Evolutionary conservation across 2,888 invertebrate genomes (phyloP).

Genomic region (Furcula furcula): DNA sequence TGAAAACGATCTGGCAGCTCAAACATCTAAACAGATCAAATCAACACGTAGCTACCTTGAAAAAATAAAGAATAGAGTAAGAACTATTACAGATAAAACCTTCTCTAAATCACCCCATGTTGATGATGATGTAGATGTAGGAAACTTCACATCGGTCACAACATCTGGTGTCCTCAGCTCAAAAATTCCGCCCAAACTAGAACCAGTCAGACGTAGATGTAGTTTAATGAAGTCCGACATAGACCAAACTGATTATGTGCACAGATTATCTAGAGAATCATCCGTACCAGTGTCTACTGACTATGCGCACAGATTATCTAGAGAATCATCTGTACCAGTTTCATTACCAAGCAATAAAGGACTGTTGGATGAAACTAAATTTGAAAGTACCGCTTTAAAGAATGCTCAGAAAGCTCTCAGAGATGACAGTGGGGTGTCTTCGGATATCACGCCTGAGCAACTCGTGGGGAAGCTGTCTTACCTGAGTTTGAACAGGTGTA

Average conservation of each 20-base stretch:
- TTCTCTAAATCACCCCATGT: slow-evolving; percentile 77
- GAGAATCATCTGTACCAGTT: slow-evolving; percentile 72
- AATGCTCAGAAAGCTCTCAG: slow-evolving; percentile 61
- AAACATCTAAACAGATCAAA: slow-evolving; percentile 74
- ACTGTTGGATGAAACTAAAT: slow-evolving; percentile 51
- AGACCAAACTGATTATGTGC: slow-evolving; percentile 83
- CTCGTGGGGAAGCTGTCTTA: slow-evolving; percentile 69
- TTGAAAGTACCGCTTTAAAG: slow-evolving; percentile 66
- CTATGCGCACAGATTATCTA: slow-evolving; percentile 72
- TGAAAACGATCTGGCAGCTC: slow-evolving; percentile 68
- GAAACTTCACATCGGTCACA: slow-evolving; percentile 87
- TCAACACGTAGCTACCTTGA: slow-evolving; percentile 82
- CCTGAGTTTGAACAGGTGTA: slow-evolving; percentile 72
- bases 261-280: slow-evolving; percentile 64
- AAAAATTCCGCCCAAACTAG: slow-evolving; percentile 58
- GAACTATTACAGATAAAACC: slow-evolving; percentile 79
- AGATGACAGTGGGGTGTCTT: slow-evolving; percentile 48
- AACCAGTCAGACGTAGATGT: slow-evolving; percentile 67
- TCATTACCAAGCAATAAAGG: slow-evolving; percentile 58
- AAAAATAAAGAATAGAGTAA: slow-evolving; percentile 82
- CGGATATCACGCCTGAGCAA: slow-evolving; percentile 56
- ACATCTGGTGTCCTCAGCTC: slow-evolving; percentile 86
- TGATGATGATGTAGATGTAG: slow-evolving; percentile 74
- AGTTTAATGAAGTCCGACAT: slow-evolving; percentile 87
- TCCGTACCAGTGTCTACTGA: slow-evolving; percentile 80